phyloP scores from a whole-genome alignment of 1,140 invertebrate species.

The Euwallacea similis region DNA sequence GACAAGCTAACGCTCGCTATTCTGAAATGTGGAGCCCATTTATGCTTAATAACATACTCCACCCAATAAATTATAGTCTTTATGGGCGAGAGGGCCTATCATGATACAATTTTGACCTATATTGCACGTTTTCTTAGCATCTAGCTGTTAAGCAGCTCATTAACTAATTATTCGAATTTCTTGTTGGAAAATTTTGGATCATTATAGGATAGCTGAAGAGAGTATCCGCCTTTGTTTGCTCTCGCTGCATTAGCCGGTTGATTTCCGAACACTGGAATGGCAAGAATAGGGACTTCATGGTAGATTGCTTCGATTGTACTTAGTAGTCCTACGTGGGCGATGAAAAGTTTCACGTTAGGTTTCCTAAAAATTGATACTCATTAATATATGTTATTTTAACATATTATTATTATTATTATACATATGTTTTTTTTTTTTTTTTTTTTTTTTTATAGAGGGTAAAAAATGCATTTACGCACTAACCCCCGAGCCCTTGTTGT shows the following conservation, averaged over 20 bases:
- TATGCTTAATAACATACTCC: conserved; percentile 67
- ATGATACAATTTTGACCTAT: conserved; percentile 28
- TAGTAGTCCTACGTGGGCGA: conserved; percentile 58
- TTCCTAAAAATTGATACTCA: conserved; percentile 14
- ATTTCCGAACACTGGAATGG: conserved; percentile 68
- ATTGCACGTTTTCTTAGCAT: conserved; percentile 28
- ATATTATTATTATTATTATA: too few species aligned
- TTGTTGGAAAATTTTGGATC: conserved; percentile 11
- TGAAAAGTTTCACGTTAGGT: conserved; percentile 38
- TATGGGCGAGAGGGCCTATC: conserved; percentile 39
- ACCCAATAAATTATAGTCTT: conserved; percentile 67
- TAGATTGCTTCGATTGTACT: conserved; percentile 72
- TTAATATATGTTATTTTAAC: too few species aligned
- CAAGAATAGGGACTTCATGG: conserved; percentile 69
- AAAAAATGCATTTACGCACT: too few species aligned
- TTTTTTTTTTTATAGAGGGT: too few species aligned
- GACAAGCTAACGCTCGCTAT: conserved; percentile 60
- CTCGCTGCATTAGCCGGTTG: conserved; percentile 61
- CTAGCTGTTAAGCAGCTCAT: conserved; percentile 27
- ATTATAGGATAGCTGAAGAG: conserved; percentile 41
- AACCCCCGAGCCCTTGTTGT: too few species aligned
- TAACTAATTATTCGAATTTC: conserved; percentile 13
- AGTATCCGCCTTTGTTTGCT: conserved; percentile 55
- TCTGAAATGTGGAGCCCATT: conserved; percentile 64
- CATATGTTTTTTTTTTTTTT: too few species aligned